Base-by-base conservation (phyloP, 2,113 vertebrate genomes). In the Brachypodius melanocephalos region DNA sequence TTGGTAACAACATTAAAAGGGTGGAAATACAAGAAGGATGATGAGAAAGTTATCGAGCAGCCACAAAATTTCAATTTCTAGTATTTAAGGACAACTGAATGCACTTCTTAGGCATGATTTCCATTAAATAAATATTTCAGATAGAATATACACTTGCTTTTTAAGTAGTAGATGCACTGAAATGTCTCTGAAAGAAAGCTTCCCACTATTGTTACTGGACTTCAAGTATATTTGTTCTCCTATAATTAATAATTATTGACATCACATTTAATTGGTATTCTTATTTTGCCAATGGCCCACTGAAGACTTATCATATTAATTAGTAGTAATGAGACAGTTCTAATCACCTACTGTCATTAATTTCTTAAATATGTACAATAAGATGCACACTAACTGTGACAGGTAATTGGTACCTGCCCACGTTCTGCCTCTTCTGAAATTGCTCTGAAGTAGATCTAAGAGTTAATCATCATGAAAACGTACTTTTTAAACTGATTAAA, bases 291-390 rank as follows among this genome's bases (percentile, higher is more conserved):
- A 94, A 88, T 79, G 88, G 83, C 26, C 89, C 68, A 3, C 71
- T 89, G 78, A 97, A 83, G 80, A 59, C 65, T 92, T 85, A 82
- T 43, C 55, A 68, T 82, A 93, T 94, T 97, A 97, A 97, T 94
- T 96, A 93, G 26, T 54, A 92, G 68, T 74, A 96, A 95, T 83
- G 69, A 97, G 97, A 93, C 71, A 93, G 80, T 36, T 95, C 86
- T 93, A 95, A 78, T 71, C 63, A 96, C 84, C 95, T 49, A 91
- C 69, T 93, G 88, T 96, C 96, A 96, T 55, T 96, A 77, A 92
- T 91, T 94, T 97, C 85, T 96, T 96, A 89, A 97, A 95, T 87
- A 92, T 85, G 85, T 94, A 96, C 96, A 92, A 93, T 92, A 89
- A 95, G 82, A 96, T 76, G 71, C 69, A 89, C 12, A 25, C 34